These are phyloP conservation scores for Lordiphosa clarofinis DNA, from an alignment of 1,140 invertebrate species.

Conservation along the genomic window DNA sequence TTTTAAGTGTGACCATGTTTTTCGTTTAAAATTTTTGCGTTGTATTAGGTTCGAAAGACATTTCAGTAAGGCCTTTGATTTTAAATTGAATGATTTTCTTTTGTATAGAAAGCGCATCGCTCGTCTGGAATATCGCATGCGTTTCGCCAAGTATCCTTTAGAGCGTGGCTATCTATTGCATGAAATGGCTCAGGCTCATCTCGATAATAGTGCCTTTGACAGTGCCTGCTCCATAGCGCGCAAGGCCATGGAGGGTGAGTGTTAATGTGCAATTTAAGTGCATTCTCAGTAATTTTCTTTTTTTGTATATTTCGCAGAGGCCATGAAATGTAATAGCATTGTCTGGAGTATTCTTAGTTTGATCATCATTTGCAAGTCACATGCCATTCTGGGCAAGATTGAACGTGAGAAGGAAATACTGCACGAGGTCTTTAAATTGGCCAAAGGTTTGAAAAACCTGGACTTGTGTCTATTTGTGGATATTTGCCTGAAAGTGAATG, in stretches of 20 bases:
- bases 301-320: constrained; percentile 22
- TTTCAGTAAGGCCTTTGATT: no score
- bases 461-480: constrained; percentile 55
- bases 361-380: constrained; percentile 55
- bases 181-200: constrained; percentile 55
- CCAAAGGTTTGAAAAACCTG: constrained; percentile 47
- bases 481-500: constrained; percentile 46
- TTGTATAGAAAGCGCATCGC: constrained; percentile 34
- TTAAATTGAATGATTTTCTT: not conserved
- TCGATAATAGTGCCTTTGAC: constrained; percentile 54
- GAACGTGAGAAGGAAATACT: constrained; percentile 44
- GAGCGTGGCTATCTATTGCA: constrained; percentile 68
- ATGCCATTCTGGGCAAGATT: constrained; percentile 55
- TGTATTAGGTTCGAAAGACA: no score
- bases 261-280: no score
- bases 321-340: constrained; percentile 35
- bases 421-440: constrained; percentile 24
- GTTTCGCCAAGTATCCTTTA: constrained; percentile 52
- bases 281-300: not conserved
- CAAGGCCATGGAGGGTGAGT: constrained; percentile 51
- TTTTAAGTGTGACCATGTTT: no score
- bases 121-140: constrained; percentile 52
- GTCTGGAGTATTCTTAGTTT: constrained; percentile 57
- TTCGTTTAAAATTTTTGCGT: no score
- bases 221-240: constrained; percentile 50